Base-by-base conservation (phyloP, 2,888 invertebrate genomes). In the Eupithecia abbreviata region DNA sequence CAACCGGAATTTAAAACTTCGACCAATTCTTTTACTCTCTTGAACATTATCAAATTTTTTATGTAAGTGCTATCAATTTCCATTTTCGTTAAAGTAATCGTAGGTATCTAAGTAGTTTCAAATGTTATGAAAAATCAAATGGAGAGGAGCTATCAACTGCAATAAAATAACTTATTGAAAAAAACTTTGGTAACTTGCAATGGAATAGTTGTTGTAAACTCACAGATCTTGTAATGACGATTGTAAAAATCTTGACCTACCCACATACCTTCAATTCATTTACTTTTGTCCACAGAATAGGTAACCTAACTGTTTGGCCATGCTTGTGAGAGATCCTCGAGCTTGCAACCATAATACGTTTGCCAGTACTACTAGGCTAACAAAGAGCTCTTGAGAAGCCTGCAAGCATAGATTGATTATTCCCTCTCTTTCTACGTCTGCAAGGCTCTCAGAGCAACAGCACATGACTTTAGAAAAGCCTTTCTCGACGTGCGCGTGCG, bases 1-100 rank as follows among this genome's bases (percentile, higher is more conserved):
- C 93, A 86, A 41, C 94, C 93, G 65, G 84, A 83, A 69, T 84
- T 89, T 74, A 95, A 84, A 71, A 90, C 84, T 73, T 90, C 87
- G 18, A 82, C 81, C 71, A 93, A 82, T 78, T 90, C 90, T 43
- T 82, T 81, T 73, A 89, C 89, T 73, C 90, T 89, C 77, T 91
- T 89, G 77, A 83, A 86, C 75, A 85, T 80, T 79, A 93, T 92
- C 68, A 86, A 83, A 71, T 84, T 84, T 77, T 79, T 81, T 41
- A 77, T 79, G 42, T 78, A 68, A 43, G 66, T 75, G 68, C 9
- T 78, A 47, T 79, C 73, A 43, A 71, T 73, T 70, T 75, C 79
- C 78, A 81, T 78, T 62, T 30, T 58, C 3, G 58, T 58, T 18
- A 58, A 18, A 58, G 9, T 58, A 9, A 58, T 58, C n/a, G 58